Evolutionary conservation across 2,888 invertebrate species (phyloP).

Genomic region (Conistra vaccinii): DNA sequence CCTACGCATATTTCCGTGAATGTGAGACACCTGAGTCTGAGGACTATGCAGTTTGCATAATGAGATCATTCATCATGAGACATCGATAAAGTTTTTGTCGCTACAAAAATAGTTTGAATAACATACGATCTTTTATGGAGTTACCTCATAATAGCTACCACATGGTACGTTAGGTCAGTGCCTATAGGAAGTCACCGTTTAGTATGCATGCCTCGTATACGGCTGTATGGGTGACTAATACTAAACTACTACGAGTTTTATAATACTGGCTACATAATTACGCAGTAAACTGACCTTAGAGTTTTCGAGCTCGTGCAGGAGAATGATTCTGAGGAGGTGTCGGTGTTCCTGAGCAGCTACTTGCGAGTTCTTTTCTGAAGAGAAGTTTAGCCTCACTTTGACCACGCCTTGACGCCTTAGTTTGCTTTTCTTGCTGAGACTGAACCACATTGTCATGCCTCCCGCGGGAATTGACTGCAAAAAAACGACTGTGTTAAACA

Average conservation of each 20-base stretch:
- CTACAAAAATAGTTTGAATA: constrained; percentile 46
- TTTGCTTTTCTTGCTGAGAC: constrained; percentile 96
- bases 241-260: constrained; percentile 37
- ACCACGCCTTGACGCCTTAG: constrained; percentile 96
- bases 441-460: constrained; percentile 98
- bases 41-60: constrained; percentile 39
- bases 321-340: constrained; percentile 94
- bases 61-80: constrained; percentile 50
- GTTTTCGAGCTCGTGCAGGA: constrained; percentile 95
- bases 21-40: constrained; percentile 30
- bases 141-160: constrained; percentile 38
- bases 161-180: constrained; percentile 47
- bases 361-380: constrained; percentile 96
- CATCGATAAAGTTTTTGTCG: constrained; percentile 30
- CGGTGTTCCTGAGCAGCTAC: constrained; percentile 96
- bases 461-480: constrained; percentile 96
- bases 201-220: constrained; percentile 39
- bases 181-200: constrained; percentile 46
- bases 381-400: constrained; percentile 95
- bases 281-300: constrained; percentile 90
- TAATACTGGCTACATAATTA: constrained; percentile 30
- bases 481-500: constrained; percentile 11
- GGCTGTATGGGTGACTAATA: constrained; percentile 32
- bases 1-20: constrained; percentile 25
- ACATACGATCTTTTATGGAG: constrained; percentile 26